Conservation (phyloP, 2,797 vertebrate genomes). For the Sebastolobus alascanus region DNA sequence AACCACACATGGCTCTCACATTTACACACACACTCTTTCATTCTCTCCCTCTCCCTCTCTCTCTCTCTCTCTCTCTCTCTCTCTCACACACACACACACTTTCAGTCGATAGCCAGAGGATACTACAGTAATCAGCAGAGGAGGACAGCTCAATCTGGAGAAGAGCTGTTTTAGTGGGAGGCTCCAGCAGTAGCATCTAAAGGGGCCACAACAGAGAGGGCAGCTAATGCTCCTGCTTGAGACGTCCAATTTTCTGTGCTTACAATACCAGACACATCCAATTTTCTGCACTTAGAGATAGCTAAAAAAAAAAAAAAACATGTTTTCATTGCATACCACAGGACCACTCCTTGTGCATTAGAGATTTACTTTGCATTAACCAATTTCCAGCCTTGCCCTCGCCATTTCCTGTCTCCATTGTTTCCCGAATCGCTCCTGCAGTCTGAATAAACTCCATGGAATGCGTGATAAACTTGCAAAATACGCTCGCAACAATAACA, state of each 20-base stretch:
- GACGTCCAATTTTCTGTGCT: slow-evolving; percentile 17
- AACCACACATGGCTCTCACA: slow-evolving; percentile 25
- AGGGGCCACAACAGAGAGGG: slow-evolving; percentile 17
- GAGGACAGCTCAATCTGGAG: slow-evolving; percentile 44
- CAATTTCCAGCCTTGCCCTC: slow-evolving; percentile 22
- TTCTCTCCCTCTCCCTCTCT: background rate
- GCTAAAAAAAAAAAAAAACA: slow-evolving; percentile 5
- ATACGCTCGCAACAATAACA: slow-evolving; percentile 9
- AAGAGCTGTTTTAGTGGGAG: slow-evolving; percentile 36
- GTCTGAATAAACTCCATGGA: slow-evolving; percentile 37
- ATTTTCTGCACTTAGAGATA: slow-evolving; percentile 34
- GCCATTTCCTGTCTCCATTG: slow-evolving; percentile 53
- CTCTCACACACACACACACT: slow-evolving; percentile 15
- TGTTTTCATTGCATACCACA: slow-evolving; percentile 36
- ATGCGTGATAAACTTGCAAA: slow-evolving; percentile 39
- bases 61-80: background rate
- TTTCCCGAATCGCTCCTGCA: slow-evolving; percentile 23
- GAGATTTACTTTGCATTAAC: slow-evolving; percentile 28
- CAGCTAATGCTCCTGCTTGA: slow-evolving; percentile 29
- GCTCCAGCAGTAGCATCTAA: slow-evolving; percentile 23
- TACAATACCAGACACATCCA: background rate
- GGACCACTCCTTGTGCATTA: slow-evolving; percentile 25
- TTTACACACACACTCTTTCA: slow-evolving; percentile 17
- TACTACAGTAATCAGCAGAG: slow-evolving; percentile 60
- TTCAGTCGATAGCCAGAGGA: slow-evolving; percentile 46